Conservation (phyloP, 2,113 vertebrate genomes). For the Baryphthengus martii region DNA sequence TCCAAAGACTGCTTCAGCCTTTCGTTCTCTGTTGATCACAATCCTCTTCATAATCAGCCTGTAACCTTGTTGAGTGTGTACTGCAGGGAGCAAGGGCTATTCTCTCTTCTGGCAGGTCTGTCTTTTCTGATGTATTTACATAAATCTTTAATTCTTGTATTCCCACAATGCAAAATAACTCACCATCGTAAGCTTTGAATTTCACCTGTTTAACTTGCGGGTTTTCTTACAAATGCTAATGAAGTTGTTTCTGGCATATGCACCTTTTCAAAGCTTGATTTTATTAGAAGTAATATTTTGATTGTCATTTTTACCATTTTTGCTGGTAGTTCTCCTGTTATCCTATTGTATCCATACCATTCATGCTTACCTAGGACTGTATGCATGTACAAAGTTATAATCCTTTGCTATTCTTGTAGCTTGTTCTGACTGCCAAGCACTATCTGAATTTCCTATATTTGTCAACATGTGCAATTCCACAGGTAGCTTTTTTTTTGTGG, state of each 20-base stretch:
- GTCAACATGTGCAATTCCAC: not conserved
- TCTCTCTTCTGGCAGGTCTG: not conserved
- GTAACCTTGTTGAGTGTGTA: not conserved
- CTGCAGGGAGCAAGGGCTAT: not conserved
- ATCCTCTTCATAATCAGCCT: not conserved
- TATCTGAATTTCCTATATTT: not conserved
- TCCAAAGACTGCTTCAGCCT: not conserved
- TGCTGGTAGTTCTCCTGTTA: not conserved
- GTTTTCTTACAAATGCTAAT: not conserved
- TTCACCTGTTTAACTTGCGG: not conserved
- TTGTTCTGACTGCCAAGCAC: not conserved
- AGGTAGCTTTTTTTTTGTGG: not conserved
- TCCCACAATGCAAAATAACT: not conserved
- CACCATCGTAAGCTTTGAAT: not conserved
- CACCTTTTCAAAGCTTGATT: not conserved
- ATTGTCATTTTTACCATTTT: not conserved
- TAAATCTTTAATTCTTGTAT: conserved; percentile 16
- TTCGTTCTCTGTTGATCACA: not conserved
- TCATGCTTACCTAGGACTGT: not conserved
- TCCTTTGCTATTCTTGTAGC: not conserved
- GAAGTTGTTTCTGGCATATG: not conserved
- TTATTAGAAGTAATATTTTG: not conserved
- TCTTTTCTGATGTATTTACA: not conserved
- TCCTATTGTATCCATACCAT: not conserved
- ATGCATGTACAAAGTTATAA: not conserved